Evolutionary conservation across 2,797 vertebrate genomes (phyloP), one percentile per base, ranked within the genome.

Genomic region (Choloepus didactylus): DNA sequence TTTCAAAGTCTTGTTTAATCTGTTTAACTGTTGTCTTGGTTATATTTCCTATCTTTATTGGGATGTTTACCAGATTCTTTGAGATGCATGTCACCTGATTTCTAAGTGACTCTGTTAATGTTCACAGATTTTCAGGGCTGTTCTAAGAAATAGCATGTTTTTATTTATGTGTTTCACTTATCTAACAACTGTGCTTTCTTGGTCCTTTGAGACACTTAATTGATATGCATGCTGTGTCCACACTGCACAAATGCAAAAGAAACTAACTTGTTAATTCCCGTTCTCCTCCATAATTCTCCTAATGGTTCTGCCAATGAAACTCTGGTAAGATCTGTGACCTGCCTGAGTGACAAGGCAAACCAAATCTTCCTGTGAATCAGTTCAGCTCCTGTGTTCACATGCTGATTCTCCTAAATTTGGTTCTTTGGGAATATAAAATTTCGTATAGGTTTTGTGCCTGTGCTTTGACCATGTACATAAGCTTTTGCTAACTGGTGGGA

Each of bases 11-110:
- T 82, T 82, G 9, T 73, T 82, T 89, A 92, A 81, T 64, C 62
- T 85, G 29, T 8, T 49, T 88, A 67, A 73, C 21, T 76, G 6
- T 93, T 38, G 60, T 82, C 35, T 44, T 66, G 21, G 31, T 86
- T 69, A 8, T 38, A 81, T n/a, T 64, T 93, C 10, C 62, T 87
- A 8, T 79, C 86, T 95, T 89, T 79, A 64, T 75, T 81, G 80
- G 75, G 54, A 41, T 86, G 66, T 93, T 97, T 88, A 62, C 35
- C 38, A 84, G 62, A 87, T 88, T 66, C 54, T 93, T 83, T 46
- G 35, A 85, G 60, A 60, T 90, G 27, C 23, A 1, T 19, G 9
- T 83, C 66, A 72, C 18, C 64, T 91, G 23, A 67, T 86, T 93
- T 95, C 25, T 90, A 67, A 83, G 31, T 64, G 14, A 72, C 59